phyloP scores from a whole-genome alignment of 1,140 invertebrate species.

The Campoletis sonorensis region DNA sequence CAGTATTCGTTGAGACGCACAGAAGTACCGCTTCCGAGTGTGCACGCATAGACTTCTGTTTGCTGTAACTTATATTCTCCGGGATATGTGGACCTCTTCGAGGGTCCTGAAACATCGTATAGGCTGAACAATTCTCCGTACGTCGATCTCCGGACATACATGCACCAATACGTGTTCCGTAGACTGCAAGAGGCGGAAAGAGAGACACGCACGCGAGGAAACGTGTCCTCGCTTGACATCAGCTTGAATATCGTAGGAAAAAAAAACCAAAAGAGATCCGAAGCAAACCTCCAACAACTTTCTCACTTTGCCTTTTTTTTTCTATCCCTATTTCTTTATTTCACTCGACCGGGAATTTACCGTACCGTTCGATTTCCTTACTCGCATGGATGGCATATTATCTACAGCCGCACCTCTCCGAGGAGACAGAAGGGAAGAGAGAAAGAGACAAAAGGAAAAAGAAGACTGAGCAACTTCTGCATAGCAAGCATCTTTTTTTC shows the following conservation, averaged over 20 bases:
- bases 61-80: constrained; percentile 23
- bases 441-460: neutral
- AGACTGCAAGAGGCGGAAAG: constrained; percentile 5
- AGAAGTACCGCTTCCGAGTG: constrained; percentile 47
- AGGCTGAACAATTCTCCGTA: neutral
- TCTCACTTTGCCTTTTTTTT: constrained; percentile 7
- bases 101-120: constrained; percentile 15
- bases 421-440: neutral
- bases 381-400: constrained; percentile 43
- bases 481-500: constrained; percentile 17
- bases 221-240: constrained; percentile 19
- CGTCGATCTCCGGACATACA: constrained; percentile 2
- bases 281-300: constrained; percentile 9
- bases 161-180: constrained; percentile 32
- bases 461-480: neutral
- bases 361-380: constrained; percentile 45
- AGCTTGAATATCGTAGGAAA: constrained; percentile 14
- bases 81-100: constrained; percentile 1
- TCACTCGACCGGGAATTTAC: constrained; percentile 16
- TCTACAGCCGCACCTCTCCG: constrained; percentile 27
- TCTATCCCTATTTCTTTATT: constrained; percentile 11
- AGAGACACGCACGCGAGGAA: constrained; percentile 32
- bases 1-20: constrained; percentile 18
- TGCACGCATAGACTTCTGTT: constrained; percentile 37
- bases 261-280: neutral